Evolutionary conservation across 1,140 invertebrate species (phyloP), one percentile per base, ranked within the genome.

Genomic region (Globodera rostochiensis): DNA sequence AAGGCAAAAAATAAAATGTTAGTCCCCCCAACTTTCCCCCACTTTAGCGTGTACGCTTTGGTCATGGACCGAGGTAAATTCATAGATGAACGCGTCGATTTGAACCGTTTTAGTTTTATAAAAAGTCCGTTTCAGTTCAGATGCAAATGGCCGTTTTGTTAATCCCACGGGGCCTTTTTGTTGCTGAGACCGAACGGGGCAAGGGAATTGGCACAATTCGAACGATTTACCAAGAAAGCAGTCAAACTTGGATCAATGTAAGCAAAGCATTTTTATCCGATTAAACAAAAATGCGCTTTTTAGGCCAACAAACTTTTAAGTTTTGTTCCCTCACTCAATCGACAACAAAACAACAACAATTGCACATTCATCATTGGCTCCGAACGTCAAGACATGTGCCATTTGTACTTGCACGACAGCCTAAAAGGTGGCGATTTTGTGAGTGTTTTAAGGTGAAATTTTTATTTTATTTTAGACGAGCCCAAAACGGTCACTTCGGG

Each of bases 351-450:
- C 13, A 25, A 46, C 9, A 53, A 53, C 36, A n/a, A 83, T 19
- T 64, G 11, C 67, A 50, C 57, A 21, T 64, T 84, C 13, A 87
- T 86, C 57, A 75, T 85, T 36, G 85, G 80, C 6, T 86, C 85
- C 25, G 85, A 86, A 80, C 86, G 84, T 45, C n/a, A 36, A 19
- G 76, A 87, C 46, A 25, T 73, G n/a, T 87, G 85, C 75, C 85
- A 86, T 78, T 70, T 86, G n/a, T 86, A 79, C 75, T 47, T 83
- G 19, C 83, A 83, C n/a, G 36, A 47, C 53, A 84, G 15, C 21
- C 36, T 8, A 6, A 50, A n/a, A 0, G 21, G 45, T 36, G 46
- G 8, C 79, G 47, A 36, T 79, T 47, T 8, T 75, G 1, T 36
- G n/a, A 13, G 6, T 74, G 50, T 67, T 77, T 73, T 53, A 53